These are phyloP conservation scores for Drosophila triauraria DNA, from an alignment of 1,140 invertebrate species.

Conservation along the genomic window DNA sequence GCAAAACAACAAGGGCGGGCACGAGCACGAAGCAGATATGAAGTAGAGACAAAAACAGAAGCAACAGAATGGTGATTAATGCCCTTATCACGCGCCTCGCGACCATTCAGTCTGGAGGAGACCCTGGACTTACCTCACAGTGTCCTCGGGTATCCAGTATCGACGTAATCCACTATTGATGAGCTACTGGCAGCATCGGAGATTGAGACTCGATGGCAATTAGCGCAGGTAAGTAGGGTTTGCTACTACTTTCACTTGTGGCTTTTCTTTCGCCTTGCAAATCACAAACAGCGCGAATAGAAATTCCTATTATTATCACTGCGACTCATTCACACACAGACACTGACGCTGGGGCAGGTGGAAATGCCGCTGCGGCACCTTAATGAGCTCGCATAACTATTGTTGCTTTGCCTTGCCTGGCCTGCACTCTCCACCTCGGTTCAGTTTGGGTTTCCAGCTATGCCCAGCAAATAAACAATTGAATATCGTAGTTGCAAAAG, in stretches of 20 bases:
- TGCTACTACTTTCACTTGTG: conserved; percentile 65
- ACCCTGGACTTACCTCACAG: background rate
- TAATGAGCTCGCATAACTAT: conserved; percentile 29
- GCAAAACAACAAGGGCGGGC: conserved; percentile 1
- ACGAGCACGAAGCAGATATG: conserved; percentile 1
- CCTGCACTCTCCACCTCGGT: conserved; percentile 7
- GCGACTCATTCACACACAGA: conserved; percentile 9
- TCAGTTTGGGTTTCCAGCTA: conserved; percentile 18
- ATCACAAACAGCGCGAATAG: conserved; percentile 54
- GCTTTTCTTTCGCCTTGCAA: conserved; percentile 52
- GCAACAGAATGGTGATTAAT: conserved; percentile 30
- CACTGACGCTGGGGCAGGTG: conserved; percentile 42
- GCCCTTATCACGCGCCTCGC: conserved; percentile 17
- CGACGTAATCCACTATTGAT: conserved; percentile 27
- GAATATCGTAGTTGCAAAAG: conserved; percentile 49
- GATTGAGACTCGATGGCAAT: conserved; percentile 22
- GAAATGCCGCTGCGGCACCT: conserved; percentile 46
- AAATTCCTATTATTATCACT: conserved; percentile 60
- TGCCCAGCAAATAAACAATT: conserved; percentile 58
- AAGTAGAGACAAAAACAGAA: conserved; percentile 18
- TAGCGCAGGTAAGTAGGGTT: conserved; percentile 25
- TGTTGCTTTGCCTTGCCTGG: conserved; percentile 22
- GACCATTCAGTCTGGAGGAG: background rate
- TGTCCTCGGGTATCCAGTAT: background rate
- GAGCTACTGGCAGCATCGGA: conserved; percentile 1